Conservation (phyloP, 2,113 vertebrate species). For the Serilophus lunatus region DNA sequence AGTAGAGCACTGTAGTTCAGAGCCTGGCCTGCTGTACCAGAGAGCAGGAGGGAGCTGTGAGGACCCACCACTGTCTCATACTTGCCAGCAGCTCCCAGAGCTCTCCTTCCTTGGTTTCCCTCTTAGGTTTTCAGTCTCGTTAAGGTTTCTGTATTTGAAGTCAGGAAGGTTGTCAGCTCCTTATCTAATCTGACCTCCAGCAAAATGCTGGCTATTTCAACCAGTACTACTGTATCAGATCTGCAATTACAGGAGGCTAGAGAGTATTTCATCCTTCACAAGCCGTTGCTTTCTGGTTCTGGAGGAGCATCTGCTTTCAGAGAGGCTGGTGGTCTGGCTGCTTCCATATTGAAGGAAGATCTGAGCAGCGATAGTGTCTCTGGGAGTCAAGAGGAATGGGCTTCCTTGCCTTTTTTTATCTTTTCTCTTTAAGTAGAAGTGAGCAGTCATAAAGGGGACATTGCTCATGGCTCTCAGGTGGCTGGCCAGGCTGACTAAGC, state of each 20-base stretch:
- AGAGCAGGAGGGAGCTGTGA: background rate
- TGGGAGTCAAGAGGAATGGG: background rate
- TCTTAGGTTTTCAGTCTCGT: background rate
- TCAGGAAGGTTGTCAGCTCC: background rate
- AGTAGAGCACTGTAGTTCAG: background rate
- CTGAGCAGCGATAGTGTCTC: background rate
- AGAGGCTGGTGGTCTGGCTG: background rate
- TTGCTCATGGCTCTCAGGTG: constrained; percentile 40
- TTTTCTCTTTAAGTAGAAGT: constrained; percentile 6
- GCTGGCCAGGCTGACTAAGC: constrained; percentile 58
- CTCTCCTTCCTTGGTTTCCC: background rate
- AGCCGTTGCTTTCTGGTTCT: background rate
- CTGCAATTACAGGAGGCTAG: background rate
- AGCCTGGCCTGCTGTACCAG: background rate
- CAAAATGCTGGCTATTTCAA: background rate
- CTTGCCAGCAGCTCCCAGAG: background rate
- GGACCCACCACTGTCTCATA: background rate
- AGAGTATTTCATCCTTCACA: background rate
- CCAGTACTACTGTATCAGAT: background rate
- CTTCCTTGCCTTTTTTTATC: background rate
- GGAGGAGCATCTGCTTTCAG: background rate
- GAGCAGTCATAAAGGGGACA: constrained; percentile 19
- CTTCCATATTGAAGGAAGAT: background rate
- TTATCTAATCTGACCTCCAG: background rate
- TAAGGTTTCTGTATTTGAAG: background rate